These are phyloP conservation scores for Chrysodeixis includens DNA, from an alignment of 2,888 invertebrate genomes.

Conservation along the genomic window DNA sequence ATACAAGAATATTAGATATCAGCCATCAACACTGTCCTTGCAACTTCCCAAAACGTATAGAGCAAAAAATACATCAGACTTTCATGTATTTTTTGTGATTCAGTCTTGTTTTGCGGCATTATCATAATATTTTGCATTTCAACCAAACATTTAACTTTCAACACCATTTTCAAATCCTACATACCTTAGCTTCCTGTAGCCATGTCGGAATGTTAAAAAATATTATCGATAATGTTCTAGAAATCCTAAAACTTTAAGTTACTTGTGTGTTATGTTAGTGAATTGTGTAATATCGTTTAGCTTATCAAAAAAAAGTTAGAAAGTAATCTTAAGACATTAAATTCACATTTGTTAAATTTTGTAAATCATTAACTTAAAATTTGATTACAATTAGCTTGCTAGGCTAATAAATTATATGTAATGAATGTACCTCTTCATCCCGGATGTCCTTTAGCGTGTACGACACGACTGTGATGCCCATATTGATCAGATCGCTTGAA, in stretches of 20 bases:
- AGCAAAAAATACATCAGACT: background rate
- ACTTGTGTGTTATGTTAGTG: background rate
- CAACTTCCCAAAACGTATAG: background rate
- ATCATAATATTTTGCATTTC: slow-evolving; percentile 23
- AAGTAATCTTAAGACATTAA: background rate
- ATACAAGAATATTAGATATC: slow-evolving; percentile 9
- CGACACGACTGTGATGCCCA: slow-evolving; percentile 98
- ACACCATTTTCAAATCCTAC: slow-evolving; percentile 60
- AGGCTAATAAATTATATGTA: no score
- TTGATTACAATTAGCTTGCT: no score
- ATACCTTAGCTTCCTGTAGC: slow-evolving; percentile 87
- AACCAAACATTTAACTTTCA: slow-evolving; percentile 32
- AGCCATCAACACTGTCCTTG: slow-evolving; percentile 9
- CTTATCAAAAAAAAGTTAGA: background rate
- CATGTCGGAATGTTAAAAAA: slow-evolving; percentile 40
- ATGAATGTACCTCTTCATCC: slow-evolving; percentile 95
- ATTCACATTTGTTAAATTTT: background rate
- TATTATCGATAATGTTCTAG: background rate
- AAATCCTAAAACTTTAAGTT: background rate
- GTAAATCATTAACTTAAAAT: background rate
- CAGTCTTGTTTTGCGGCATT: slow-evolving; percentile 17
- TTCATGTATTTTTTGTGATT: background rate
- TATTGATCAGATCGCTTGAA: slow-evolving; percentile 97
- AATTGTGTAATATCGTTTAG: no score
- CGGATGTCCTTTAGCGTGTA: slow-evolving; percentile 98